Evolutionary conservation across 1,140 invertebrate species (phyloP).

Genomic region (Dufourea novaeangliae): DNA sequence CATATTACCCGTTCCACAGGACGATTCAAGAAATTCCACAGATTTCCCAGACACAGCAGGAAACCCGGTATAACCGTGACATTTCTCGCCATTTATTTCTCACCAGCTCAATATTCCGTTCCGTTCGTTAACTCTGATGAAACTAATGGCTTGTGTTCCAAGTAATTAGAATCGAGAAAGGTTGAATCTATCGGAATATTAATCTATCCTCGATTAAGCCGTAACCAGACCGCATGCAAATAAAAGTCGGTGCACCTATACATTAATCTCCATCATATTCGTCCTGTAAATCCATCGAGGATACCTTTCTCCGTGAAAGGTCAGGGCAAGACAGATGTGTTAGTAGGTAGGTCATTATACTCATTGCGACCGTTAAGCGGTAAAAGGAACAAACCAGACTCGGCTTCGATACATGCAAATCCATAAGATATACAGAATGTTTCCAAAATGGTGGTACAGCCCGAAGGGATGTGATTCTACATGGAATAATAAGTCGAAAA

Average conservation of each 20-base stretch:
- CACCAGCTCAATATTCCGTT: background rate
- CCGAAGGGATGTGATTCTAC: no score
- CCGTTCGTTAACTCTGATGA: background rate
- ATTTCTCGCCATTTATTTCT: background rate
- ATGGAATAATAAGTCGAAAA: no score
- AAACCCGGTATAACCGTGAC: no score
- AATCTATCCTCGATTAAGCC: background rate
- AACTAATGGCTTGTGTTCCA: background rate
- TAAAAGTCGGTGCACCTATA: conserved; percentile 12
- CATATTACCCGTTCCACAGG: no score
- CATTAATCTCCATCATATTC: conserved; percentile 49
- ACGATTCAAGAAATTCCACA: background rate
- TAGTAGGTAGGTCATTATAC: conserved; percentile 51
- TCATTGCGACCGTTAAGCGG: conserved; percentile 35
- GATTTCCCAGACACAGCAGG: no score
- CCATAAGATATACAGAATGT: background rate
- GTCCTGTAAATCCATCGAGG: conserved; percentile 47
- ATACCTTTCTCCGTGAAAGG: conserved; percentile 64
- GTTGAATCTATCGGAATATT: background rate
- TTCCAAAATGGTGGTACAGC: no score
- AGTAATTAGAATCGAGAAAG: background rate
- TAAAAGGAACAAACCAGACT: conserved; percentile 26
- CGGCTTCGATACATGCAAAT: background rate
- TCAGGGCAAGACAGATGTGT: conserved; percentile 58
- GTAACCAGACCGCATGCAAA: background rate